Evolutionary conservation across 2,113 vertebrate genomes (phyloP).

Genomic region (Hymenochirus boettgeri): DNA sequence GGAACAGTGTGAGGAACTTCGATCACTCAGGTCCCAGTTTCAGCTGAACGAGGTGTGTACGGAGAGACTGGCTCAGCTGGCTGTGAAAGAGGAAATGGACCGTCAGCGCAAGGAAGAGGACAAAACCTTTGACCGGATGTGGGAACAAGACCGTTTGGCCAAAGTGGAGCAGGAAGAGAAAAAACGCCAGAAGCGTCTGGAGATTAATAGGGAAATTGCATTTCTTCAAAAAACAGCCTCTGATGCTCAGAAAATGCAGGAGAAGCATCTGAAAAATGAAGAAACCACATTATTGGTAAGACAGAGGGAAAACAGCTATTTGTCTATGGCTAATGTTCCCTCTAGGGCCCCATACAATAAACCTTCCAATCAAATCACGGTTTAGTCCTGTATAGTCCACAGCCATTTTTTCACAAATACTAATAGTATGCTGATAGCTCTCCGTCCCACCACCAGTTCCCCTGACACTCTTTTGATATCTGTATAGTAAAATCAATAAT

Average conservation of each 20-base stretch:
- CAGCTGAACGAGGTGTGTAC: slow-evolving; percentile 53
- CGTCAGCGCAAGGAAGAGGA: slow-evolving; percentile 62
- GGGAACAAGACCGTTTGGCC: slow-evolving; percentile 68
- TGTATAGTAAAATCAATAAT: too few species aligned
- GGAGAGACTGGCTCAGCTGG: slow-evolving; percentile 68
- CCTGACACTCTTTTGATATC: too few species aligned
- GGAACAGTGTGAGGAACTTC: slow-evolving; percentile 69
- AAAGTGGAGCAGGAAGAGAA: slow-evolving; percentile 60
- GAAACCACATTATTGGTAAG: slow-evolving; percentile 70
- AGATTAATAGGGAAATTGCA: slow-evolving; percentile 44
- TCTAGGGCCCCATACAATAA: too few species aligned
- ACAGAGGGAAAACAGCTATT: too few species aligned
- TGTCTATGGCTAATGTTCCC: too few species aligned
- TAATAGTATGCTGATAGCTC: too few species aligned
- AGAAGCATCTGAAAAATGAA: slow-evolving; percentile 60
- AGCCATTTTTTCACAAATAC: too few species aligned
- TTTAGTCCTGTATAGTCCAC: too few species aligned
- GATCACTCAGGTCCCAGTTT: slow-evolving; percentile 39
- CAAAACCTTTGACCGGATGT: slow-evolving; percentile 62
- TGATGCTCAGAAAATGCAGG: slow-evolving; percentile 48
- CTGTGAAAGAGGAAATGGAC: slow-evolving; percentile 52
- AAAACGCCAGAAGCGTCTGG: slow-evolving; percentile 37
- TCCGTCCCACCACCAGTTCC: too few species aligned
- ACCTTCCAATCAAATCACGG: too few species aligned
- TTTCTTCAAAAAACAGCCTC: slow-evolving; percentile 58